Evolutionary conservation across 2,113 vertebrate genomes (phyloP).

Genomic region (Pseudopipra pipra): DNA sequence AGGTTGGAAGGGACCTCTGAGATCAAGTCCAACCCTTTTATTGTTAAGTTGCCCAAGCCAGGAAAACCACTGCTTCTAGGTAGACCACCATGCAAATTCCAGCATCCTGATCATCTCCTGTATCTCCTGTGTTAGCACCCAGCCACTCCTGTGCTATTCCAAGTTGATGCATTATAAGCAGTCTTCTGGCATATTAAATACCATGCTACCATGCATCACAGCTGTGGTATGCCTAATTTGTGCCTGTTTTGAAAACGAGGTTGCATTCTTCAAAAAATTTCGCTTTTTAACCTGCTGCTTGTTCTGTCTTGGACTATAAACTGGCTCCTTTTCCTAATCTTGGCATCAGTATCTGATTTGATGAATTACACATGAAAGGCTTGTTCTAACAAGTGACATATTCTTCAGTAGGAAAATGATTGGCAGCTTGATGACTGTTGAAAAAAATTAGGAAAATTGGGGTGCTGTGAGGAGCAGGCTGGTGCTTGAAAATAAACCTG

Average conservation of each 20-base stretch:
- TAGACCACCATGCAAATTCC: background rate
- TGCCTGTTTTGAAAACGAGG: background rate
- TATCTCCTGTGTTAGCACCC: background rate
- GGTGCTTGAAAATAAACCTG: background rate
- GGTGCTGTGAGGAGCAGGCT: background rate
- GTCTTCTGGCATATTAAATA: background rate
- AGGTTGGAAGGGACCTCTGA: too few species aligned
- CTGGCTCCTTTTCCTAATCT: background rate
- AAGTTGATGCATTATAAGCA: background rate
- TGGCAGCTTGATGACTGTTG: background rate
- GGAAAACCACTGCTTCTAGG: background rate
- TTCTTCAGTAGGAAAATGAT: background rate
- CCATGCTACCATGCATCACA: background rate
- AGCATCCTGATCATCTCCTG: background rate
- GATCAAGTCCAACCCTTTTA: background rate
- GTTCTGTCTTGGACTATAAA: background rate
- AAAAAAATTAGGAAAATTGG: background rate
- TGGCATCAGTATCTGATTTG: background rate
- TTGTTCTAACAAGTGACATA: background rate
- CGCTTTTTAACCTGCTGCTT: background rate
- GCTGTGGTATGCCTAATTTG: background rate
- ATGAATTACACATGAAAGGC: background rate
- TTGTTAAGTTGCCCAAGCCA: background rate
- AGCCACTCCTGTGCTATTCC: background rate
- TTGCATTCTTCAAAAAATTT: background rate